Evolutionary conservation across 2,113 vertebrate genomes (phyloP).

Genomic region (Ctenomys sociabilis): DNA sequence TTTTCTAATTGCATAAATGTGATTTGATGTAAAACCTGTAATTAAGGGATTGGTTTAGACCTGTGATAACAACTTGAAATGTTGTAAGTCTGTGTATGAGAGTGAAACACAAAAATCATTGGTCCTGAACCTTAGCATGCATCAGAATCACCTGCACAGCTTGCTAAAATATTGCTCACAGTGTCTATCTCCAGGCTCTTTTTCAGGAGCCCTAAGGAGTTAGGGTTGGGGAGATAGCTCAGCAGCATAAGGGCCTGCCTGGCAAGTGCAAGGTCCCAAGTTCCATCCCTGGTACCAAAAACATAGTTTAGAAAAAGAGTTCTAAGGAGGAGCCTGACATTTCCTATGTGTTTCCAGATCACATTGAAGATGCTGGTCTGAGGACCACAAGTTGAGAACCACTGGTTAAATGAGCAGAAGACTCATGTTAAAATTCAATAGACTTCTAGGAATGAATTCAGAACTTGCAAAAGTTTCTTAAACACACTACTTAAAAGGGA

Average conservation of each 20-base stretch:
- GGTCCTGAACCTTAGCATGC: background rate
- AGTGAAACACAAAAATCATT: background rate
- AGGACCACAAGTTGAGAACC: background rate
- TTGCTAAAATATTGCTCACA: background rate
- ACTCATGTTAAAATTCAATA: background rate
- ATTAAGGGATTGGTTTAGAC: background rate
- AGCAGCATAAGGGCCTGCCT: no score
- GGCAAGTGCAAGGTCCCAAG: no score
- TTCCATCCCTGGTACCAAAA: no score
- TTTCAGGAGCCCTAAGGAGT: background rate
- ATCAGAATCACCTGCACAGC: background rate
- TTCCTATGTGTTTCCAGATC: background rate
- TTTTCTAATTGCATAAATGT: background rate
- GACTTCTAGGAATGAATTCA: background rate
- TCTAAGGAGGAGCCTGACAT: background rate
- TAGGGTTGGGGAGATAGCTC: no score
- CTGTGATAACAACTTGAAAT: background rate
- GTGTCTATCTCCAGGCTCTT: background rate
- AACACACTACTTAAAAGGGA: background rate
- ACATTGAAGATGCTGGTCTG: background rate
- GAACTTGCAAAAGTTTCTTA: constrained; percentile 3
- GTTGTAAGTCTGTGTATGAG: background rate
- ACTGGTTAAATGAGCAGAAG: background rate
- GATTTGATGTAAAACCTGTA: background rate
- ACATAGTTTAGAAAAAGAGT: no score